A percentile compares a stretch with the other conserved stretches of the same genome.
These are phyloP conservation scores for Epizoanthus illoricatus DNA, from an alignment of 92 coral and sea anemone genomes.

Conservation along the genomic window DNA sequence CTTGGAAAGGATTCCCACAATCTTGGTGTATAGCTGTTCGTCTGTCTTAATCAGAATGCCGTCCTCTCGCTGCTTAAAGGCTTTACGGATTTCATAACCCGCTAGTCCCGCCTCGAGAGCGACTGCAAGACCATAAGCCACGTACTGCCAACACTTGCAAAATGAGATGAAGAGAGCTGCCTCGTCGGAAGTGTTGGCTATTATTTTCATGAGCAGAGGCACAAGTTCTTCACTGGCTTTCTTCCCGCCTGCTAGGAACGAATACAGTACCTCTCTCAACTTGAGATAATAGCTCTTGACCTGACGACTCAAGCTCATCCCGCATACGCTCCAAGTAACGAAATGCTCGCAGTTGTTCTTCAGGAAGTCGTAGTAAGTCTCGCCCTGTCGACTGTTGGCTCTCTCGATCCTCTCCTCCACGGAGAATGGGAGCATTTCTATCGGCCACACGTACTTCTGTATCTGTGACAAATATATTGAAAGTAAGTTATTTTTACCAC, in stretches of 20 bases:
- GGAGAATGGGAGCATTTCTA: neutral
- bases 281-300: neutral
- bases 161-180: neutral
- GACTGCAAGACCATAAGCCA: neutral
- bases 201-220: neutral
- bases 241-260: neutral
- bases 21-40: neutral
- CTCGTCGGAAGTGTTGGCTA: neutral
- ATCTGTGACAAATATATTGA: neutral
- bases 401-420: slow-evolving; percentile 15
- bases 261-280: neutral
- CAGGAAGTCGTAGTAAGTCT: neutral
- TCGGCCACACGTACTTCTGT: slow-evolving; percentile 11
- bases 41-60: neutral
- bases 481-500: too few species aligned
- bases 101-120: neutral
- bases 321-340: slow-evolving; percentile 20
- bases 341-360: slow-evolving; percentile 19
- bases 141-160: neutral
- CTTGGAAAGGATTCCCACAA: neutral
- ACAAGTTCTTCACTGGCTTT: neutral
- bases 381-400: slow-evolving; percentile 1
- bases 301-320: neutral
- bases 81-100: neutral
- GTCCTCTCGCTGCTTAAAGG: neutral